Conservation (phyloP, 2,888 invertebrate genomes). For the Pseudococcus viburni region DNA sequence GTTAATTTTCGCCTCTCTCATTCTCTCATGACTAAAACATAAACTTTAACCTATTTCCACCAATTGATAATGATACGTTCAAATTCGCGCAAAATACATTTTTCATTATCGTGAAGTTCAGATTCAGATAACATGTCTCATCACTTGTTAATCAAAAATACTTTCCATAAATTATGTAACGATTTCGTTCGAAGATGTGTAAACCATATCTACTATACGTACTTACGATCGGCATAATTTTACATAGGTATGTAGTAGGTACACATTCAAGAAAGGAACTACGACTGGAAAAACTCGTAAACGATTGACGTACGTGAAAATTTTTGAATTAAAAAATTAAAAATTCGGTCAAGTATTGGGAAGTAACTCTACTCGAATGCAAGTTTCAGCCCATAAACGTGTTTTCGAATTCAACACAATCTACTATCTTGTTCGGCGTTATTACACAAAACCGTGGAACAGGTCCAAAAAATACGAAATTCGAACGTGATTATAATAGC, state of each 20-base stretch:
- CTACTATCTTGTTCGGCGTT: not conserved
- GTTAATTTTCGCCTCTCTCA: not conserved
- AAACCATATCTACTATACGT: not conserved
- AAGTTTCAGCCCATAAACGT: not conserved
- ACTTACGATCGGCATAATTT: too few relatives aligned
- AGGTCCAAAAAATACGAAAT: slow-evolving; percentile 5
- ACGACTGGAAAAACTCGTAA: not conserved
- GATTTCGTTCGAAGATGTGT: not conserved
- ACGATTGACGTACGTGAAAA: not conserved
- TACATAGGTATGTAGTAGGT: not conserved
- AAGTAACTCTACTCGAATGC: not conserved
- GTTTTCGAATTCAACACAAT: not conserved
- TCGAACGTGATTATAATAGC: not conserved
- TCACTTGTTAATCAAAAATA: not conserved
- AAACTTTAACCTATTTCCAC: slow-evolving; percentile 37
- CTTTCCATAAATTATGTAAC: not conserved
- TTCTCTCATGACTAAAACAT: not conserved
- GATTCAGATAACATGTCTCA: not conserved
- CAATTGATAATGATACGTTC: not conserved
- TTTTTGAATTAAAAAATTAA: not conserved
- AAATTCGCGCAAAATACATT: not conserved
- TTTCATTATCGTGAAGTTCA: not conserved
- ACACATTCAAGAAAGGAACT: not conserved
- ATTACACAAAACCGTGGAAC: not conserved
- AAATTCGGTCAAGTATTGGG: not conserved